Evolutionary conservation across 1,140 invertebrate genomes (phyloP), one percentile per base, ranked within the genome.

Genomic region (Drosophila chauvacae): DNA sequence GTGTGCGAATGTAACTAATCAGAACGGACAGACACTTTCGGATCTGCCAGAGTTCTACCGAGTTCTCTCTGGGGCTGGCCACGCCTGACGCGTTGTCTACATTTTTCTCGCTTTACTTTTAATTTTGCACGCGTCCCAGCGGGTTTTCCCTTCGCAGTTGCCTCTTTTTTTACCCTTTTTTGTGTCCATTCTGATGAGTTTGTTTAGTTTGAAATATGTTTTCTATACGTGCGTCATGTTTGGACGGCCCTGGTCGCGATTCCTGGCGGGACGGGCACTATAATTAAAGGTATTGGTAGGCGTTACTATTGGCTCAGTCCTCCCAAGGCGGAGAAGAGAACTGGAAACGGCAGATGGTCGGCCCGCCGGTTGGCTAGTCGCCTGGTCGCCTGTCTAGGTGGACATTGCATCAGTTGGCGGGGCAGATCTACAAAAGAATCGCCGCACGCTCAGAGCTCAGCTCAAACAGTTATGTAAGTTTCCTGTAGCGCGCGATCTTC

Each of bases 201-300:
- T 90, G 85, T 90, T 90, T 90, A 90, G 85, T 90, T 90, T 90
- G 85, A 90, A 90, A 90, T 90, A 90, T 90, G 86, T 90, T 90
- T 90, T 90, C 85, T 90, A 85, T 90, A 90, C 85, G 85, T 90
- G 85, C 81, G 85, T 90, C 85, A 84, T 81, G 85, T 88, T 88
- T 90, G 74, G 58, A 56, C 50, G 53, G 26, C 65, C 81, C 65
- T 61, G 65, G 62, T 28, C 56, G 77, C 66, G 45, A 58, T 65
- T 77, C 83, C 59, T 61, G 64, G 75, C 76, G 60, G 68, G 63
- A 53, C 64, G 65, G 65, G 69, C 66, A 84, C 85, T 90, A 90
- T 90, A 90, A 90, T 90, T 90, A 90, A 85, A 90, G 81, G 86
- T 90, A 90, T 90, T 90, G 86, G 78, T 79, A 81, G 85, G 85